Percentiles rank a stretch among this genome's conserved stretches.
phyloP scores from a whole-genome alignment of 2,888 invertebrate species.

The Nephrotoma guestfalica region DNA sequence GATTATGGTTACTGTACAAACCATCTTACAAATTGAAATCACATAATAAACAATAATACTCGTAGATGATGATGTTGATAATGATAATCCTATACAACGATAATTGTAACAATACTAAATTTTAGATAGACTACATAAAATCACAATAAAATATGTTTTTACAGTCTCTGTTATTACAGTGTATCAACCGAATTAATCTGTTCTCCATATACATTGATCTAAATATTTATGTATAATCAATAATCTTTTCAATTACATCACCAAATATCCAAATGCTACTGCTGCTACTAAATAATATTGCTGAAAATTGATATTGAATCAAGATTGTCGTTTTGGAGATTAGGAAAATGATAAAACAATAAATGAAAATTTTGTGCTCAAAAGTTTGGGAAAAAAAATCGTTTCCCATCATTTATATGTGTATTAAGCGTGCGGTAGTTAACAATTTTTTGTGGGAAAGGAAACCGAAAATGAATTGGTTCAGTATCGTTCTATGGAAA shows the following conservation, averaged over 20 bases:
- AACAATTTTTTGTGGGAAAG: too few relatives aligned
- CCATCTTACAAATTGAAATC: background rate
- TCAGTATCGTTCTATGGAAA: too few relatives aligned
- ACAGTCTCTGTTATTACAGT: background rate
- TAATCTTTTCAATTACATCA: background rate
- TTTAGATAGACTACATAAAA: background rate
- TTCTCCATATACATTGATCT: background rate
- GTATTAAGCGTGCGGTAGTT: too few relatives aligned
- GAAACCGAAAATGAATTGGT: too few relatives aligned
- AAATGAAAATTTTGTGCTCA: background rate
- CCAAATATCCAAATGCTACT: background rate
- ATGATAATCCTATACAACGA: background rate
- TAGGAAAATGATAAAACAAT: background rate
- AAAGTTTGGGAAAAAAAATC: background rate
- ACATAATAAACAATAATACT: too few relatives aligned
- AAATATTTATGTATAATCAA: background rate
- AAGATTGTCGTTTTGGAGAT: background rate
- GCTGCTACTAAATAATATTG: background rate
- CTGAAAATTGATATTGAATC: background rate
- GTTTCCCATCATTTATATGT: background rate
- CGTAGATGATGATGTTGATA: background rate
- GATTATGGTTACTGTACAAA: background rate
- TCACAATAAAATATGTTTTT: background rate
- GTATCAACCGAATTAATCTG: background rate
- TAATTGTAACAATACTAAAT: background rate